Evolutionary conservation across 2,888 invertebrate genomes (phyloP).

Genomic region (Alloplasta piceator): DNA sequence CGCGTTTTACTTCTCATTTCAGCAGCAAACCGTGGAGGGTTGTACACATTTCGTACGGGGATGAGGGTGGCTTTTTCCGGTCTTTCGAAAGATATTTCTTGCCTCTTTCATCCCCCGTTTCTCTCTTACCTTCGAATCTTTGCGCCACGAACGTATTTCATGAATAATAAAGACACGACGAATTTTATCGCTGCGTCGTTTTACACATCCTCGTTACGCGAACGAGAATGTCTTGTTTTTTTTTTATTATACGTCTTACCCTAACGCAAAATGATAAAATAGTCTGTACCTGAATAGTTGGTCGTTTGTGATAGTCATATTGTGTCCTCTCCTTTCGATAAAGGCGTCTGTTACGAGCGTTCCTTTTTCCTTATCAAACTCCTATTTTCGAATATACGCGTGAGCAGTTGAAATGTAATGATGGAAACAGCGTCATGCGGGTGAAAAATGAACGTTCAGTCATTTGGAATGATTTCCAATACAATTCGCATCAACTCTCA

Average conservation of each 20-base stretch:
- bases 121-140: conserved; percentile 15
- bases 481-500: too few relatives aligned
- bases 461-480: too few relatives aligned
- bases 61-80: neutral
- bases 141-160: conserved; percentile 14
- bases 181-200: conserved; percentile 41
- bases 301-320: neutral
- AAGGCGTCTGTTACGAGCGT: neutral
- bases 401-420: neutral
- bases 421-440: neutral
- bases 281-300: conserved; percentile 8
- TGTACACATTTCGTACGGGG: neutral
- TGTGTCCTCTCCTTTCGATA: conserved; percentile 1
- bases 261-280: conserved; percentile 17
- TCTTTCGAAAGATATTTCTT: conserved; percentile 4
- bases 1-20: neutral
- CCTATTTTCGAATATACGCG: neutral
- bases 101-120: neutral
- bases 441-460: neutral
- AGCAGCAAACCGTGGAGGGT: neutral
- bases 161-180: conserved; percentile 47
- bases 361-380: neutral
- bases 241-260: neutral
- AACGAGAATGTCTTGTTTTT: neutral
- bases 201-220: conserved; percentile 5